Conservation (phyloP, 2,888 invertebrate genomes). For the Muschampia plurimacula region DNA sequence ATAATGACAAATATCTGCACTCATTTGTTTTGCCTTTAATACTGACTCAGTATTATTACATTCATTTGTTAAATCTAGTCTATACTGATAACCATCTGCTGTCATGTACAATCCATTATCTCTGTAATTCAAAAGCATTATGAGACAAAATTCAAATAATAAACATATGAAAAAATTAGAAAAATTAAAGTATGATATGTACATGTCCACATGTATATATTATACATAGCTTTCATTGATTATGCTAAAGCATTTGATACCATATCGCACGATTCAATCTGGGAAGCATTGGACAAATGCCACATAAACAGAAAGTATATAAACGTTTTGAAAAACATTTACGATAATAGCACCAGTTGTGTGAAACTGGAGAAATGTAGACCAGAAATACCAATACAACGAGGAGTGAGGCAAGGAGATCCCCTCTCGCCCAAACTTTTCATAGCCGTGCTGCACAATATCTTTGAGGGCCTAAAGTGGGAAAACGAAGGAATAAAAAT, state of each 20-base stretch:
- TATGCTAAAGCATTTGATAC: neutral
- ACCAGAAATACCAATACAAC: neutral
- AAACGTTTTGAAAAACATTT: neutral
- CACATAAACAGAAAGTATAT: neutral
- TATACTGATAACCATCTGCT: conserved; percentile 25
- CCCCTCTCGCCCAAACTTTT: neutral
- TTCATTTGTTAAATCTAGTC: conserved; percentile 3
- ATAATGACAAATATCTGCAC: neutral
- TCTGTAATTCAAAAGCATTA: conserved; percentile 9
- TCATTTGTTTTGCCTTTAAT: neutral
- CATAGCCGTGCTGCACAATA: too few species aligned
- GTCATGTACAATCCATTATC: conserved; percentile 16
- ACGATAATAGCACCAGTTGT: neutral
- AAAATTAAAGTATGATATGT: too few species aligned
- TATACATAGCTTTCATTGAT: neutral
- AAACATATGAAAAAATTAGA: too few species aligned
- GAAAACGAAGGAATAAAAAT: neutral
- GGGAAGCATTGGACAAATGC: neutral
- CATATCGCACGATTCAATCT: neutral
- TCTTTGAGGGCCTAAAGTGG: neutral
- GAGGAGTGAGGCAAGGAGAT: neutral
- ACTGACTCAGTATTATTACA: neutral
- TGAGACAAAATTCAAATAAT: neutral
- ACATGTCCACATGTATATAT: too few species aligned
- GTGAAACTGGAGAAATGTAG: neutral